Conservation (phyloP, 2,113 vertebrate species). For the Poeciliopsis retropinna region DNA sequence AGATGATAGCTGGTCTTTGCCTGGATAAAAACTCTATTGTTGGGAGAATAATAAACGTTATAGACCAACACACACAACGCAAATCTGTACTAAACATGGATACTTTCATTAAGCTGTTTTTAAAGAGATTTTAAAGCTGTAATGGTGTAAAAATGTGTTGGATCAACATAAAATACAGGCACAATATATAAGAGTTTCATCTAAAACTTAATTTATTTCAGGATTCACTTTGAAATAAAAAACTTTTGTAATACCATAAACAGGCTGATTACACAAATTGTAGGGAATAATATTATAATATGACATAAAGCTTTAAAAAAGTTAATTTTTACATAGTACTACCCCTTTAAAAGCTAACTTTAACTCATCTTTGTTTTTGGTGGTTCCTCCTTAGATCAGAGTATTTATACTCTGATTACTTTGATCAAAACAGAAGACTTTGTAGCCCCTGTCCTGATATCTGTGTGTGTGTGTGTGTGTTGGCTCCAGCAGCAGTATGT, state of each 20-base stretch:
- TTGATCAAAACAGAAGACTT: too few relatives aligned
- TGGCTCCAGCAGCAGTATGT: too few relatives aligned
- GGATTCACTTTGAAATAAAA: background rate
- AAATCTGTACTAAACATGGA: constrained; percentile 16
- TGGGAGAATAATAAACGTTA: constrained; percentile 13
- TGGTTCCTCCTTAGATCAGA: too few relatives aligned
- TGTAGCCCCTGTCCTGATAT: too few relatives aligned
- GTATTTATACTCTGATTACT: too few relatives aligned
- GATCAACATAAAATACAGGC: too few relatives aligned
- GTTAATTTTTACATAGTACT: too few relatives aligned
- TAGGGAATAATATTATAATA: background rate
- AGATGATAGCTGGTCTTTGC: constrained; percentile 26
- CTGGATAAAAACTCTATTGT: constrained; percentile 15
- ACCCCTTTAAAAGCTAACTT: background rate
- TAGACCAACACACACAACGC: constrained; percentile 21
- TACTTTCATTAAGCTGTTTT: constrained; percentile 17
- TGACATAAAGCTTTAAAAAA: too few relatives aligned
- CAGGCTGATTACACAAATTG: background rate
- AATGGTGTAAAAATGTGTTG: too few relatives aligned
- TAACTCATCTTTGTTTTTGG: background rate
- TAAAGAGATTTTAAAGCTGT: too few relatives aligned
- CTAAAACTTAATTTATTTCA: background rate
- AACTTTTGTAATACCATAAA: background rate
- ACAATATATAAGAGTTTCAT: too few relatives aligned
- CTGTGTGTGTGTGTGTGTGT: too few relatives aligned